Conservation (phyloP, 2,113 vertebrate species). For the Gobiocypris rarus region DNA sequence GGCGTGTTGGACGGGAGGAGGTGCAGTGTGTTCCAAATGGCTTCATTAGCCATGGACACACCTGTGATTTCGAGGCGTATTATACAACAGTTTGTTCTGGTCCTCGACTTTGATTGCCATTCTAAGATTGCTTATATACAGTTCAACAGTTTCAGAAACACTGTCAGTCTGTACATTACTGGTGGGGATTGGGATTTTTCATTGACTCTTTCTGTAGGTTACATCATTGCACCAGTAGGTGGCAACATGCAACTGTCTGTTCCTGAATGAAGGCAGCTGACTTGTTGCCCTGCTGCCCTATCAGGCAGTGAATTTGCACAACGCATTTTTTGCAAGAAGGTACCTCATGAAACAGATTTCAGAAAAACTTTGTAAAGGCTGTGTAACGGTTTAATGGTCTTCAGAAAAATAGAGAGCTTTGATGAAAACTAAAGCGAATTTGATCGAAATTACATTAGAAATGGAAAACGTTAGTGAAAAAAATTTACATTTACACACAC, state of each 20-base stretch:
- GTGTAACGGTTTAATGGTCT: too few species aligned
- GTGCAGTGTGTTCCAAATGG: conserved; percentile 70
- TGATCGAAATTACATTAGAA: too few species aligned
- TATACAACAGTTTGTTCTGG: conserved; percentile 64
- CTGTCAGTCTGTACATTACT: neutral
- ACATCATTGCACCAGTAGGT: neutral
- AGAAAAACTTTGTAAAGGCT: too few species aligned
- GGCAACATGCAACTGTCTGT: neutral
- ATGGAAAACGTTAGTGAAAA: too few species aligned
- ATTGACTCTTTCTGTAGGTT: neutral
- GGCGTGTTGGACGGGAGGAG: conserved; percentile 24
- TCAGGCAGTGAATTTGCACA: too few species aligned
- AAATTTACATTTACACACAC: too few species aligned
- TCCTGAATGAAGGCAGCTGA: neutral
- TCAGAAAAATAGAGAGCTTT: too few species aligned
- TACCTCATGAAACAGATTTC: too few species aligned
- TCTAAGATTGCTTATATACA: neutral
- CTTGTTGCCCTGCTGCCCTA: too few species aligned
- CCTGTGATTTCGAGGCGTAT: conserved; percentile 91
- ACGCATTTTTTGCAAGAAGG: too few species aligned
- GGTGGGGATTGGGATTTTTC: neutral
- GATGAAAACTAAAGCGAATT: too few species aligned
- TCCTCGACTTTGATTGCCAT: neutral
- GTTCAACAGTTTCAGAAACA: neutral
- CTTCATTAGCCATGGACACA: conserved; percentile 74